phyloP scores from a whole-genome alignment of 2,113 vertebrate species.

The Hemichromis elongatus region DNA sequence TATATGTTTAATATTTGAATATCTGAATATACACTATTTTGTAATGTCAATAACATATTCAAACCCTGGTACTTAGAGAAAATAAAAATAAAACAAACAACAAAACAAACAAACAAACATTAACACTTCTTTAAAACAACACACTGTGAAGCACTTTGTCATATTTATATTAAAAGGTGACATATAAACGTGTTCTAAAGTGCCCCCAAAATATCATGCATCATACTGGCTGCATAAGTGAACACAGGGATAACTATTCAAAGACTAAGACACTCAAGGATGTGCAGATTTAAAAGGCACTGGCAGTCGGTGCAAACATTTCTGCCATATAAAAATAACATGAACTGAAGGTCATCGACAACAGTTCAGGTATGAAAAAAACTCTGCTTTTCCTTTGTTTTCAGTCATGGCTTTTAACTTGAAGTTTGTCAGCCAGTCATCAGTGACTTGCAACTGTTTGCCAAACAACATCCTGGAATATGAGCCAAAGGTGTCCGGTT shows the following conservation, averaged over 20 bases:
- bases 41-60: background rate
- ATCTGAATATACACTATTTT: background rate
- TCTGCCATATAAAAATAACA: background rate
- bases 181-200: too few relatives aligned
- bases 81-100: background rate
- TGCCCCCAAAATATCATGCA: background rate
- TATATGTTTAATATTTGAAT: background rate
- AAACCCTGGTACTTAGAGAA: background rate
- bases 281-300: background rate
- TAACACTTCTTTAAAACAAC: background rate
- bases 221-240: background rate
- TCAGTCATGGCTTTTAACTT: background rate
- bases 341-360: background rate
- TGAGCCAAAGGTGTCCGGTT: background rate
- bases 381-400: background rate
- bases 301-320: conserved; percentile 2
- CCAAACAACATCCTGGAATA: background rate
- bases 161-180: too few relatives aligned
- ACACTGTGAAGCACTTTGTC: too few relatives aligned
- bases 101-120: background rate
- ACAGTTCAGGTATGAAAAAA: background rate
- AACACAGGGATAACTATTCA: background rate
- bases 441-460: background rate
- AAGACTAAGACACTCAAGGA: background rate
- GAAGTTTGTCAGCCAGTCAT: background rate